Evolutionary conservation across 2,113 vertebrate species (phyloP), one percentile per base, ranked within the genome.

Genomic region (Cisticola juncidis): DNA sequence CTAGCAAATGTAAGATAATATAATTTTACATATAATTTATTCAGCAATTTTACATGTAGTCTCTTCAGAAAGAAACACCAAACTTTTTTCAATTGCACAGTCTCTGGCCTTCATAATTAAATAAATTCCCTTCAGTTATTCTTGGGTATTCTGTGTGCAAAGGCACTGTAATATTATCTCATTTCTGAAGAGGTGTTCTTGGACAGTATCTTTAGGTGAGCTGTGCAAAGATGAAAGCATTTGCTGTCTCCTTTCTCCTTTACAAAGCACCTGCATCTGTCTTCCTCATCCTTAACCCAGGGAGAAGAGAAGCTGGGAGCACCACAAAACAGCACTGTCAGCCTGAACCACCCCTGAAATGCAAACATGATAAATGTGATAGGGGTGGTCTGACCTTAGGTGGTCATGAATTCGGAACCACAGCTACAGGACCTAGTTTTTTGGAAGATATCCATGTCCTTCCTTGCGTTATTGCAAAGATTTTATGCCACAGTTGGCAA

Each of bases 261-360:
- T 23, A 54, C 26, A 56, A 31, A 50, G 35, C 1, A 4, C 45
- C 1, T 2, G 2, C 2, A 1, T 48, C 24, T 11, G 2, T 35
- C 42, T 57, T 82, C 66, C 58, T 45, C 38, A 11, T 0, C 0
- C 35, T 50, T 61, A 60, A 64, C 47, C 53, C 4, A 14, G 9
- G 19, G 29, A 57, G 38, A 9, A 82, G 10, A 17, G 84, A 42
- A 72, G 26, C 9, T 6, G 2, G 36, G 36, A 69, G 28, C 35
- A 36, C 12, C 45, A 35, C 24, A 26, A 47, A 76, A 47, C 29
- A 61, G 29, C 45, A 61, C 11, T 25, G 26, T 31, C 31, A 88
- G 36, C 40, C 31, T 33, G 54, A 86, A 77, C 14, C 28, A 60
- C 3, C 14, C 28, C 8, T 18, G 12, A 72, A 91, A 88, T 18